Evolutionary conservation across 2,888 invertebrate genomes (phyloP).

Genomic region (Tuberolachnus salignus): DNA sequence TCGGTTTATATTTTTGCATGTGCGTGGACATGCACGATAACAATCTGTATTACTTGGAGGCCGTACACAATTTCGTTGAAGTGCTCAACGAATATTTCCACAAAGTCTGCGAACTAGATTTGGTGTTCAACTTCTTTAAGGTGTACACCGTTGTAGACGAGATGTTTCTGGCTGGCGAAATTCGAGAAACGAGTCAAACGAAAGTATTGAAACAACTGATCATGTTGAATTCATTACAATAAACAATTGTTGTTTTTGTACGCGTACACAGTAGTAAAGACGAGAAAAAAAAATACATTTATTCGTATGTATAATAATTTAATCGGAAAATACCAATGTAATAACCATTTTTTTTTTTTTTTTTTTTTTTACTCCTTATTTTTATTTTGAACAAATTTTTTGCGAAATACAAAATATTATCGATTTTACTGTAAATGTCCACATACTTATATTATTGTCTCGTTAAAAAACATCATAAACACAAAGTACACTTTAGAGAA

Average conservation of each 20-base stretch:
- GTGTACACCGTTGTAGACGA: slow-evolving; percentile 98
- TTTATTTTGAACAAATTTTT: no score
- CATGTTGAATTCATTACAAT: slow-evolving; percentile 96
- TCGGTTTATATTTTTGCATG: slow-evolving; percentile 98
- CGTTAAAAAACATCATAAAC: no score
- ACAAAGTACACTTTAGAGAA: no score
- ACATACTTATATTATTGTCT: no score
- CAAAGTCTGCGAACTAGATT: slow-evolving; percentile 98
- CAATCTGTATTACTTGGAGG: slow-evolving; percentile 97
- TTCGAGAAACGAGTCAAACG: slow-evolving; percentile 98
- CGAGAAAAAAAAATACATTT: no score
- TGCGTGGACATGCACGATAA: slow-evolving; percentile 99
- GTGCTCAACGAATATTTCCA: slow-evolving; percentile 99
- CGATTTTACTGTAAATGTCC: no score
- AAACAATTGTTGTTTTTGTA: slow-evolving; percentile 61
- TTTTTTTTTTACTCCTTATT: no score
- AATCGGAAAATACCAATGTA: no score
- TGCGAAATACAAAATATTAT: no score
- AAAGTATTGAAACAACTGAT: slow-evolving; percentile 98
- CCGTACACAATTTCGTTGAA: slow-evolving; percentile 99
- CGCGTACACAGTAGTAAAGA: no score
- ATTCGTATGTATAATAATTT: no score
- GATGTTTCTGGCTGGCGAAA: slow-evolving; percentile 99
- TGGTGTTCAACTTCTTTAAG: slow-evolving; percentile 99
- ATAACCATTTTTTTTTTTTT: no score